Base-by-base conservation (phyloP, 2,113 vertebrate genomes). In the Pelecanus crispus region DNA sequence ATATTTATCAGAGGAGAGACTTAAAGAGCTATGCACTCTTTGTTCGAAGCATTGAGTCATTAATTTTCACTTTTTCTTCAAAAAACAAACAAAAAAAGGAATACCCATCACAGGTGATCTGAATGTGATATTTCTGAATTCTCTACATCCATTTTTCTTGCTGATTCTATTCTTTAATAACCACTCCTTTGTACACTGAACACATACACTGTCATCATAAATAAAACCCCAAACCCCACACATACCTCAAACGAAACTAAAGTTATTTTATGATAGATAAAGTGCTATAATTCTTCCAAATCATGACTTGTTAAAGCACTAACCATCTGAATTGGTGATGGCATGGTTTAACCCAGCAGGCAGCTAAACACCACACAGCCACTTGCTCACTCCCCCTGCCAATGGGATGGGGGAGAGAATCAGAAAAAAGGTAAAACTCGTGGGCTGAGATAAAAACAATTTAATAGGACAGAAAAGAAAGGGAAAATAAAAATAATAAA, bases 1-100 rank as follows among this genome's bases (percentile, higher is more conserved):
- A 9, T 38, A 68, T 93, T 96, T 92, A 95, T 62, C 58, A 83
- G 13, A 93, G 78, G 18, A 94, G 16, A 81, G 53, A 79, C 14
- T 75, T 77, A 45, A 84, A 67, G 65, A 58, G 38, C 24, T 67
- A 16, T 34, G 65, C 20, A 34, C 8, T 40, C 85, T 73, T 87
- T 68, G 55, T 68, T 93, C 22, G 72, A 78, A 86, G 17, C 26
- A 67, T 6, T 9, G 16, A 62, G 40, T 67, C 19, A 70, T 74
- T 95, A 1, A 49, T 79, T 82, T 75, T 90, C 11, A 25, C 22
- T 13, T 88, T 95, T 86, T 87, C 31, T 92, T 49, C 28, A 82
- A 80, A 52, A 85, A 88, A 74, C 21, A 74, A 80, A 67, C 2
- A 83, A 40, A 95, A 34, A 90, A 74, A 86, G 18, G 38, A 87